Percentiles rank a stretch among this genome's conserved stretches.
Evolutionary conservation across 2,888 invertebrate species (phyloP).

Genomic region (Euplagia quadripunctaria): DNA sequence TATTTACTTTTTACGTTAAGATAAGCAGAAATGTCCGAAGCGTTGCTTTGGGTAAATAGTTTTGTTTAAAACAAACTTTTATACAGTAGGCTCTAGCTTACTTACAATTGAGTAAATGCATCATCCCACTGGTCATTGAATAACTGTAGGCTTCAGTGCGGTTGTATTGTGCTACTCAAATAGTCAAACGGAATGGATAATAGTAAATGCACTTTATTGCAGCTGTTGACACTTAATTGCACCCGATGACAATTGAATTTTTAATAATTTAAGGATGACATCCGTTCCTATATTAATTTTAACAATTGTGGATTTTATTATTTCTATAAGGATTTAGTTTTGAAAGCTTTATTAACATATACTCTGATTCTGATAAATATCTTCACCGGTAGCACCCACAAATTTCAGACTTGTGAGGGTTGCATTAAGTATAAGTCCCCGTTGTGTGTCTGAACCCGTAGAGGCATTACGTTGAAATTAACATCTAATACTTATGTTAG

Average conservation of each 20-base stretch:
- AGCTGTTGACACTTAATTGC: background rate
- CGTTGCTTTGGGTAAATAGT: background rate
- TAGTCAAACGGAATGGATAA: conserved; percentile 5
- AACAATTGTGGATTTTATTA: background rate
- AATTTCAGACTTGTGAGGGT: too few relatives aligned
- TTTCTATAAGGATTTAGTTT: background rate
- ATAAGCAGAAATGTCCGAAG: background rate
- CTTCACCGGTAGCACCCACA: too few relatives aligned
- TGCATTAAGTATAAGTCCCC: too few relatives aligned
- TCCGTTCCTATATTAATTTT: background rate
- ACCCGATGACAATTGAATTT: background rate
- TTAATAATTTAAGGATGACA: background rate
- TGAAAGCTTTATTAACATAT: too few relatives aligned
- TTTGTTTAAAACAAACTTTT: background rate
- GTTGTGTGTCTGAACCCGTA: too few relatives aligned
- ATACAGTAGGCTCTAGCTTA: background rate
- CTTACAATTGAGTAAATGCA: background rate
- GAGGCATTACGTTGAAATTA: too few relatives aligned
- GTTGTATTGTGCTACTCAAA: background rate
- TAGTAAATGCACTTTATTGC: background rate
- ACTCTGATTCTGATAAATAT: too few relatives aligned
- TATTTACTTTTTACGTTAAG: background rate
- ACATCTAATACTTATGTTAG: too few relatives aligned
- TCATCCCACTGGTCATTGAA: background rate
- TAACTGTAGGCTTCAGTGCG: background rate